Conservation (phyloP, 2,888 invertebrate species). For the Bruchidius siliquastri region DNA sequence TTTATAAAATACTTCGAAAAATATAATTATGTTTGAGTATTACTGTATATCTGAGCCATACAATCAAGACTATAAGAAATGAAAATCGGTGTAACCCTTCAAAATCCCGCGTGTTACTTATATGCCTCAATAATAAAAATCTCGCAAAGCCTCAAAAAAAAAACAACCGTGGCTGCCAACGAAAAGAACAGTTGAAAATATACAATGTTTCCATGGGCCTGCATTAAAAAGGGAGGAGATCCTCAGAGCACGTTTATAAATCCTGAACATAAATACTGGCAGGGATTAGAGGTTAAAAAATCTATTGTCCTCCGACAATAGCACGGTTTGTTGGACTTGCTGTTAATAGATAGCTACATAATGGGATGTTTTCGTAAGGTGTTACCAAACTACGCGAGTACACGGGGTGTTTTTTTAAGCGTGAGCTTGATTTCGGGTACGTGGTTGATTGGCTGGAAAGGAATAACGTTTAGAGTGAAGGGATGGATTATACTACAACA, state of each 20-base stretch:
- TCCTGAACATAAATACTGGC: constrained; percentile 25
- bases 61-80: too few species aligned
- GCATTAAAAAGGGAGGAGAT: constrained; percentile 16
- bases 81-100: too few species aligned
- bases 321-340: constrained; percentile 35
- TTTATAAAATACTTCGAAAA: too few species aligned
- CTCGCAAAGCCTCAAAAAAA: not conserved
- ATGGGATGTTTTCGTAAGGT: constrained; percentile 45
- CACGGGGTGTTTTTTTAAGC: not conserved
- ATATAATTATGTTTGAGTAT: too few species aligned
- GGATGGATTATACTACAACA: not conserved
- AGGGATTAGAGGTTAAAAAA: constrained; percentile 22
- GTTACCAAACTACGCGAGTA: constrained; percentile 23
- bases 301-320: constrained; percentile 29
- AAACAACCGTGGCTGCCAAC: constrained; percentile 7
- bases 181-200: constrained; percentile 23
- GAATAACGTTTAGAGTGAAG: not conserved
- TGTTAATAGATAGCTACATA: constrained; percentile 42
- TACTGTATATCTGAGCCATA: too few species aligned
- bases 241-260: constrained; percentile 22
- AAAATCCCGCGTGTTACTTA: not conserved
- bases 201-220: constrained; percentile 21
- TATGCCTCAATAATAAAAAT: not conserved
- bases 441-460: not conserved
- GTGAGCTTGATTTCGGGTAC: not conserved